A percentile compares a stretch with the other conserved stretches of the same genome.
These are phyloP conservation scores for Engraulis encrasicolus DNA, from an alignment of 2,113 vertebrate genomes.

Conservation along the genomic window DNA sequence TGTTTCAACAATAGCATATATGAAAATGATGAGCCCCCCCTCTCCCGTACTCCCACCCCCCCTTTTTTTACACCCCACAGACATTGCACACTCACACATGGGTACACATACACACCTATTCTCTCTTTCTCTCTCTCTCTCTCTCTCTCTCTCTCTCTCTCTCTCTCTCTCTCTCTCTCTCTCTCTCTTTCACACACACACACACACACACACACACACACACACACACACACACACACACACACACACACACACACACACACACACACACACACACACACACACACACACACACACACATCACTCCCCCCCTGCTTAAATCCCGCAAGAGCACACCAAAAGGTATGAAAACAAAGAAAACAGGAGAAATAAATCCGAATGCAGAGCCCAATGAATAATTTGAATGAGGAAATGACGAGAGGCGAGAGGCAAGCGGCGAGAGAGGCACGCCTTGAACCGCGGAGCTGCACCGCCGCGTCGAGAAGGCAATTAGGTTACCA, in stretches of 20 bases:
- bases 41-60: not conserved
- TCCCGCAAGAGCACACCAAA: constrained; percentile 82
- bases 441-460: constrained; percentile 67
- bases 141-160: too few relatives aligned
- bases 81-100: not conserved
- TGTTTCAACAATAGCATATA: constrained; percentile 79
- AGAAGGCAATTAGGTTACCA: constrained; percentile 80
- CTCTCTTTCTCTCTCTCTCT: too few relatives aligned
- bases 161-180: too few relatives aligned
- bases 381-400: constrained; percentile 77
- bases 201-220: not conserved
- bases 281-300: not conserved
- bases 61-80: not conserved
- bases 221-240: not conserved
- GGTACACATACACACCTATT: not conserved
- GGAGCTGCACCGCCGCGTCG: constrained; percentile 76
- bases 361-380: constrained; percentile 77
- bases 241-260: not conserved
- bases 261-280: not conserved
- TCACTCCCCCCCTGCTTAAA: constrained; percentile 72
- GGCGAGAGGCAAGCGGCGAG: constrained; percentile 70
- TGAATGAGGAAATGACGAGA: constrained; percentile 80
- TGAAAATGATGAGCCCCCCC: not conserved
- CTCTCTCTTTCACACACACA: too few relatives aligned
- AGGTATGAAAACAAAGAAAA: constrained; percentile 79